A percentile compares a stretch with the other conserved stretches of the same genome.
These are phyloP conservation scores for Dascillus cervinus DNA, from an alignment of 2,888 invertebrate genomes.

Conservation along the genomic window DNA sequence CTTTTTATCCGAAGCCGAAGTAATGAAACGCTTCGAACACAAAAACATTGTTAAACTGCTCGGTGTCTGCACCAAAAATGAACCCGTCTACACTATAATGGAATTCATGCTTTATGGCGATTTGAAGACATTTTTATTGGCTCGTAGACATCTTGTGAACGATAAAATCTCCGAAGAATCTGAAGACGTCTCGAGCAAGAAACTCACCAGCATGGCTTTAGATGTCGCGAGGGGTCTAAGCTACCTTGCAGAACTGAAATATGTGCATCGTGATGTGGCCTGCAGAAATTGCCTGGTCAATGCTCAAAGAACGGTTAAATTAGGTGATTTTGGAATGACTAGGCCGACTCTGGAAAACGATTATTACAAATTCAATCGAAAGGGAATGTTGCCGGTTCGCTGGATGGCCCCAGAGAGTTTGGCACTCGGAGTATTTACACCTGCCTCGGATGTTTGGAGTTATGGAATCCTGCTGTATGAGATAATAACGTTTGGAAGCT, in stretches of 20 bases:
- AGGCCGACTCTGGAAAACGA: slow-evolving; percentile 80
- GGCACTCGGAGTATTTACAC: slow-evolving; percentile 73
- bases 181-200: slow-evolving; percentile 71
- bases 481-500: slow-evolving; percentile 84
- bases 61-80: slow-evolving; percentile 79
- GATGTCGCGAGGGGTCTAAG: slow-evolving; percentile 80
- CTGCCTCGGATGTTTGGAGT: slow-evolving; percentile 85
- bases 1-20: slow-evolving; percentile 86
- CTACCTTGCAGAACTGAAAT: slow-evolving; percentile 77
- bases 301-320: slow-evolving; percentile 63
- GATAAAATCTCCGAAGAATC: slow-evolving; percentile 55
- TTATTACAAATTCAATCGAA: slow-evolving; percentile 82
- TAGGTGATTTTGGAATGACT: slow-evolving; percentile 93
- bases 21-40: slow-evolving; percentile 90
- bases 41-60: slow-evolving; percentile 78
- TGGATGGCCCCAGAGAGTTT: slow-evolving; percentile 94
- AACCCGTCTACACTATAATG: slow-evolving; percentile 88
- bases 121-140: slow-evolving; percentile 79
- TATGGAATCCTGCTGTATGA: slow-evolving; percentile 82
- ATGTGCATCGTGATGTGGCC: slow-evolving; percentile 83
- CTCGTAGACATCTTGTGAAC: slow-evolving; percentile 73
- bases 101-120: slow-evolving; percentile 93
- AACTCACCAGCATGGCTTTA: slow-evolving; percentile 78
- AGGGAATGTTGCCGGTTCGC: slow-evolving; percentile 79
- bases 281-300: slow-evolving; percentile 64